Percentiles rank a stretch among this genome's conserved stretches.
Conservation (phyloP, 2,113 vertebrate genomes). For the Cyanoramphus novaezelandiae region DNA sequence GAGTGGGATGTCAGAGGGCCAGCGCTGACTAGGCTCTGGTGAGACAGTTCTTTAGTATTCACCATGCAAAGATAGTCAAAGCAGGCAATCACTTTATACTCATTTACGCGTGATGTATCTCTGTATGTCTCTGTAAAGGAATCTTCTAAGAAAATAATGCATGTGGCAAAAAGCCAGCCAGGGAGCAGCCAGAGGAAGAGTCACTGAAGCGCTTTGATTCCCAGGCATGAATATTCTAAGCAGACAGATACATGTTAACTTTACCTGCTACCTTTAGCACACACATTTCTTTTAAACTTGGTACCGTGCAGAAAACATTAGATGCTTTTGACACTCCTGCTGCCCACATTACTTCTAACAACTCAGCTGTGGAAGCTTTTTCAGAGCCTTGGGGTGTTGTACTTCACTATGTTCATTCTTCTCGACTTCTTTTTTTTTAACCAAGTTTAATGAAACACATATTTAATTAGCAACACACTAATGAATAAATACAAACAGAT, state of each 20-base stretch:
- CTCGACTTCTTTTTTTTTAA: conserved; percentile 34
- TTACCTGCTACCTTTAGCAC: conserved; percentile 44
- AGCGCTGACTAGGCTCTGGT: not conserved
- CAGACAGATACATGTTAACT: conserved; percentile 53
- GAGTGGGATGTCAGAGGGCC: not conserved
- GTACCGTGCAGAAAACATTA: conserved; percentile 47
- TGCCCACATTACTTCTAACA: conserved; percentile 71
- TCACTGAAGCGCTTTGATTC: conserved; percentile 56
- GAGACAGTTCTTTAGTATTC: not conserved
- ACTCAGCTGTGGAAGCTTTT: conserved; percentile 55
- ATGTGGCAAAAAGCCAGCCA: conserved; percentile 63
- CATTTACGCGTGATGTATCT: not conserved
- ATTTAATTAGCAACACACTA: conserved; percentile 74
- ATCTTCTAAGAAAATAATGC: conserved; percentile 60
- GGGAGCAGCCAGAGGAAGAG: conserved; percentile 44
- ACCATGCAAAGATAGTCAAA: not conserved
- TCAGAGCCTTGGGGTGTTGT: conserved; percentile 65
- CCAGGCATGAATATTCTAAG: conserved; percentile 42
- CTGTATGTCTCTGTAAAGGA: conserved; percentile 7
- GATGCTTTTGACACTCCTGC: conserved; percentile 66
- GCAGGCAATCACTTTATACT: not conserved
- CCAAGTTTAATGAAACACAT: conserved; percentile 77
- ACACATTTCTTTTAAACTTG: conserved; percentile 60
- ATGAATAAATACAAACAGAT: conserved; percentile 74
- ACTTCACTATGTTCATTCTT: conserved; percentile 58